A percentile compares a stretch with the other conserved stretches of the same genome.
phyloP scores from a whole-genome alignment of 2,797 vertebrate species.

The Tachyglossus aculeatus region DNA sequence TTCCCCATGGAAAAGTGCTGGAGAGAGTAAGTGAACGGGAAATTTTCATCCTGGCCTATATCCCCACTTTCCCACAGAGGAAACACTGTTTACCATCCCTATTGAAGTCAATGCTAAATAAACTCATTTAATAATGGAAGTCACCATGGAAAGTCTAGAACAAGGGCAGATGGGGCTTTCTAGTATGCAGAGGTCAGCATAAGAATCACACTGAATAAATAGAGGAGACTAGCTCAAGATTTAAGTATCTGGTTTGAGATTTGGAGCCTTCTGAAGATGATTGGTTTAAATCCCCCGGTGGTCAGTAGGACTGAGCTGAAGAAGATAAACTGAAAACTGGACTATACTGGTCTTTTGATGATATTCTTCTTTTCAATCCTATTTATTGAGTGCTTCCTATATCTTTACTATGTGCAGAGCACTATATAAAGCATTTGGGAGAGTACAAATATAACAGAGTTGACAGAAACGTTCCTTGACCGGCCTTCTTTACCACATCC shows the following conservation, averaged over 20 bases:
- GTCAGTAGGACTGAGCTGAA: slow-evolving; percentile 13
- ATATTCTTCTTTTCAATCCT: too few species aligned
- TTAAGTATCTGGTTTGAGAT: slow-evolving; percentile 59
- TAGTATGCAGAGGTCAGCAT: slow-evolving; percentile 62
- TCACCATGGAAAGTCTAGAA: slow-evolving; percentile 34
- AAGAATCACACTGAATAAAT: slow-evolving; percentile 58
- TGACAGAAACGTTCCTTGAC: too few species aligned
- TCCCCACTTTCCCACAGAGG: slow-evolving; percentile 28
- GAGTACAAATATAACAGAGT: too few species aligned
- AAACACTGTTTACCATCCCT: slow-evolving; percentile 62
- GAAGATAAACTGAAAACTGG: slow-evolving; percentile 42
- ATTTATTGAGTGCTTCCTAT: too few species aligned
- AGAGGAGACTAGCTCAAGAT: slow-evolving; percentile 38
- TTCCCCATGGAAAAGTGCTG: slow-evolving; percentile 6
- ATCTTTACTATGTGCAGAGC: too few species aligned
- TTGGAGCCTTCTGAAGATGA: slow-evolving; percentile 54
- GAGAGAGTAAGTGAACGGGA: not conserved
- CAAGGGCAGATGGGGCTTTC: slow-evolving; percentile 41
- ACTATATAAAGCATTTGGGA: too few species aligned
- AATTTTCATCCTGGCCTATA: not conserved
- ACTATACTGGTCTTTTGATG: slow-evolving; percentile 23
- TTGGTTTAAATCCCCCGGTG: slow-evolving; percentile 57
- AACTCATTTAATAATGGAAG: slow-evolving; percentile 63
- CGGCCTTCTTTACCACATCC: not conserved
- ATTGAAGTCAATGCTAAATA: slow-evolving; percentile 63